Base-by-base conservation (phyloP, 2,113 vertebrate genomes). In the Leptosomus discolor region DNA sequence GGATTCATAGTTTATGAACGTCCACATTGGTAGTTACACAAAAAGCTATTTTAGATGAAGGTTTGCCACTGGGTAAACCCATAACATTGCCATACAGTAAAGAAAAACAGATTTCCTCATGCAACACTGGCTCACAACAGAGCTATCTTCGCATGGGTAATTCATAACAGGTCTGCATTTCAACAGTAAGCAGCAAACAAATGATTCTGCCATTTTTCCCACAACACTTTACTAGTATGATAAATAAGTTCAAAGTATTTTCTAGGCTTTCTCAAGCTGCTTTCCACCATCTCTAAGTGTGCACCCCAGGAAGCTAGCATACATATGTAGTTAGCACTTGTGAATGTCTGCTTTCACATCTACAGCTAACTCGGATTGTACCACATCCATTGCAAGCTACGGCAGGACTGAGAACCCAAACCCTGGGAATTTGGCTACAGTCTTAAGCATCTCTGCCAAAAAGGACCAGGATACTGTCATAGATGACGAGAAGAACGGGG, bases 151-250 rank as follows among this genome's bases (percentile, higher is more conserved):
- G 63, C 37, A 19, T 5, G 71, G 45, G 27, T 93, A 93, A 95
- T 94, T 95, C 50, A 10, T 56, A 91, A 68, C 88, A 85, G 90
- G 61, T 64, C 58, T 61, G 60, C 60, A 48, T 86, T 83, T 93
- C 90, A 81, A 46, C 58, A 88, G 78, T 86, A 81, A 76, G 87
- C 54, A 82, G 91, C 73, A 75, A 89, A 85, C 88, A 90, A 90
- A 85, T 15, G 60, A 60, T 29, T 37, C 82, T 56, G 82, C 56
- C 71, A 39, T 63, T 94, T 88, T 78, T 23, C 96, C 83, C 90
- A 67, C 77, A 92, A 79, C 5, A 11, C 48, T 81, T 83, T 36
- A 88, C 68, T 9, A 34, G 50, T 3, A 34, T 6, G 43, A 71
- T 79, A 93, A 75, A 32, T 41, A 90, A 74, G 39, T 78, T 88